A percentile compares a stretch with the other conserved stretches of the same genome.
Conservation (phyloP, 2,797 vertebrate species). For the Gymnocypris eckloni region DNA sequence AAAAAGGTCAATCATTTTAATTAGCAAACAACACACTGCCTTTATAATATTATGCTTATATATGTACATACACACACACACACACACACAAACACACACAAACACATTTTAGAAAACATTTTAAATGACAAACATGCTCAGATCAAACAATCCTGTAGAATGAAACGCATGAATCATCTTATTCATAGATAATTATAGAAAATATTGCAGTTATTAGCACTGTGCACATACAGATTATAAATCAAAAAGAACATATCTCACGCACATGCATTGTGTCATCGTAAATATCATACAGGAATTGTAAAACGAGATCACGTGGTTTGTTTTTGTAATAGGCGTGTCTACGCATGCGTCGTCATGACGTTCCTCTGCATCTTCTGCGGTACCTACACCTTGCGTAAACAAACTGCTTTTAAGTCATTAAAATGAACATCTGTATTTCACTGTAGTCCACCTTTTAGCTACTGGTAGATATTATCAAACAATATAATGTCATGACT, state of each 20-base stretch:
- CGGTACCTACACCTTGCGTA: slow-evolving; percentile 54
- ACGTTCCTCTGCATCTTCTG: slow-evolving; percentile 61
- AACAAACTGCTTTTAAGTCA: slow-evolving; percentile 43
- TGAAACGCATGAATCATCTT: background rate
- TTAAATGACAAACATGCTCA: background rate
- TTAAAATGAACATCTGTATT: background rate
- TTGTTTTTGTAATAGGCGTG: slow-evolving; percentile 62
- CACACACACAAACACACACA: too few species aligned
- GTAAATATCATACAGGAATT: background rate
- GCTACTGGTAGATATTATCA: background rate
- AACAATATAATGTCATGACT: background rate
- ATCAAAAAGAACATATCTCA: background rate
- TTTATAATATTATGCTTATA: too few species aligned
- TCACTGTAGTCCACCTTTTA: background rate
- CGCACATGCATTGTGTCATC: background rate
- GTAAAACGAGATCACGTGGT: slow-evolving; percentile 17
- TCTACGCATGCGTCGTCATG: slow-evolving; percentile 63
- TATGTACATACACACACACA: too few species aligned
- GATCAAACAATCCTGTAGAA: background rate
- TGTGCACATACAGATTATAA: slow-evolving; percentile 3
- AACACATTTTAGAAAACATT: background rate
- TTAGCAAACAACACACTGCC: background rate
- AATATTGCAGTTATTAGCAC: background rate
- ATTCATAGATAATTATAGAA: background rate
- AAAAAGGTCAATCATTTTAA: background rate